A percentile compares a stretch with the other conserved stretches of the same genome.
Conservation (phyloP, 1,140 invertebrate genomes). For the Trachelipus rathkii region DNA sequence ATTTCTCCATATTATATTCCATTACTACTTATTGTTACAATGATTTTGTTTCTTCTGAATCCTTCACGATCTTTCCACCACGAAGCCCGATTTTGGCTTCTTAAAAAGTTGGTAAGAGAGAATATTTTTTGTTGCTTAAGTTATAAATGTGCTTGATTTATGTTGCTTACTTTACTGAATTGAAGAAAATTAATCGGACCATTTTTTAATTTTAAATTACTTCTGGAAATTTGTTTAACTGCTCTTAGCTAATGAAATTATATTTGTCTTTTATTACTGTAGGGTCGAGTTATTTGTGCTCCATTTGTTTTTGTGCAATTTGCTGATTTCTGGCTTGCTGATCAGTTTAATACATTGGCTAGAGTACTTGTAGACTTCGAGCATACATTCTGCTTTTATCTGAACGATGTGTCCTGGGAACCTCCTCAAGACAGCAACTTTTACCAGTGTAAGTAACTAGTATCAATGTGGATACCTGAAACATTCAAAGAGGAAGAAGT, state of each 20-base stretch:
- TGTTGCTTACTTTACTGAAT: neutral
- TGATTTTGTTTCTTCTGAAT: slow-evolving; percentile 84
- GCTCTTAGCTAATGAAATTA: no score
- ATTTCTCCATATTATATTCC: slow-evolving; percentile 90
- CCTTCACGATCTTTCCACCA: slow-evolving; percentile 87
- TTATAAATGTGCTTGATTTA: neutral
- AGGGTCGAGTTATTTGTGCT: slow-evolving; percentile 72
- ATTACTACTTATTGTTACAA: slow-evolving; percentile 73
- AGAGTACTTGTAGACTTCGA: slow-evolving; percentile 89
- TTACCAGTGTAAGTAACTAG: slow-evolving; percentile 5
- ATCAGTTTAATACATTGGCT: slow-evolving; percentile 92
- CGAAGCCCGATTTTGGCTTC: slow-evolving; percentile 70
- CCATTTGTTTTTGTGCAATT: slow-evolving; percentile 95
- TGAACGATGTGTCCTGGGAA: slow-evolving; percentile 12
- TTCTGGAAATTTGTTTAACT: no score
- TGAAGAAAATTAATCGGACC: neutral
- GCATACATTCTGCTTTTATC: slow-evolving; percentile 61
- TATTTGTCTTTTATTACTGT: neutral
- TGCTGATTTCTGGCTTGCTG: slow-evolving; percentile 99
- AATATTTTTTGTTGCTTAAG: neutral
- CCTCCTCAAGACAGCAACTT: neutral
- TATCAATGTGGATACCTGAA: neutral
- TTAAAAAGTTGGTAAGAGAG: slow-evolving; percentile 56
- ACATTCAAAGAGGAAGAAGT: no score
- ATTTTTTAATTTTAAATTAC: no score